Conservation (phyloP, 2,797 vertebrate species). For the Semotilus atromaculatus region DNA sequence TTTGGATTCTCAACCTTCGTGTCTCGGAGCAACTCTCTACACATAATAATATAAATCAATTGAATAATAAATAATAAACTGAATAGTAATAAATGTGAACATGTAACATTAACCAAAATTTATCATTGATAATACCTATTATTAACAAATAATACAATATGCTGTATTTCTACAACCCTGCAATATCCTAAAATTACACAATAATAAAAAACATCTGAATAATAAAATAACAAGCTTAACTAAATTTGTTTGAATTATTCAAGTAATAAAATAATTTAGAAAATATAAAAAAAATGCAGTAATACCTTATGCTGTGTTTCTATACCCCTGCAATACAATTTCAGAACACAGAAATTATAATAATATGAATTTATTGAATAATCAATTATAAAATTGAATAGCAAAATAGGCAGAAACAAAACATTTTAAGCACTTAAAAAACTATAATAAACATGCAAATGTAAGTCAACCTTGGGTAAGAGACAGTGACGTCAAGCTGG, state of each 20-base stretch:
- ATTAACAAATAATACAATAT: background rate
- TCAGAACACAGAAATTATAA: background rate
- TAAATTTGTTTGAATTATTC: background rate
- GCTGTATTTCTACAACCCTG: background rate
- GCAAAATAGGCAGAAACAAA: background rate
- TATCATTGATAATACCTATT: background rate
- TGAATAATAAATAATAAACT: background rate
- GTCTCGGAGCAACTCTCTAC: too few species aligned
- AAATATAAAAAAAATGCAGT: background rate
- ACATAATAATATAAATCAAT: background rate
- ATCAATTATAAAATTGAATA: too few species aligned
- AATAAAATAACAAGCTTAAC: background rate
- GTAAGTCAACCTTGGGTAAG: background rate
- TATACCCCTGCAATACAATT: background rate
- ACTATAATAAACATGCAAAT: conserved; percentile 2
- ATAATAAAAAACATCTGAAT: background rate
- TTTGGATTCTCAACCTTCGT: too few species aligned
- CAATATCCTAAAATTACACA: background rate
- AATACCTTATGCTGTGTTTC: background rate
- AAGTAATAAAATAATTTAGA: background rate
- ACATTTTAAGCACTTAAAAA: background rate
- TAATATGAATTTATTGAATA: background rate
- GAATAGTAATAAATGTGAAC: background rate
- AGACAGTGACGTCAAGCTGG: background rate
- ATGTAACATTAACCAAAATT: background rate